Evolutionary conservation across 2,888 invertebrate genomes (phyloP).

Genomic region (Eupithecia insigniata): DNA sequence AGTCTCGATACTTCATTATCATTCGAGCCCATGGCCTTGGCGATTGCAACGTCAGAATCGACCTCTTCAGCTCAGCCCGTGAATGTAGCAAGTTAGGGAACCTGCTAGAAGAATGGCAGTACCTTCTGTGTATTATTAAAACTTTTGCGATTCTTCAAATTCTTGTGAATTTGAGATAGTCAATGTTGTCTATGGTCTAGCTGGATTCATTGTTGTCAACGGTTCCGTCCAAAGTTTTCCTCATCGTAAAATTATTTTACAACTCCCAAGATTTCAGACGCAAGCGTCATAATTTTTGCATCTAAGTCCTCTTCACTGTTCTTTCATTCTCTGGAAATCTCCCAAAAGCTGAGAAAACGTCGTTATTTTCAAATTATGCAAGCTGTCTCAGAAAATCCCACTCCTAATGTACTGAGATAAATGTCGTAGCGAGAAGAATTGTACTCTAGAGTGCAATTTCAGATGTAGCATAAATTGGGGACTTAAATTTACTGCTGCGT

Average conservation of each 20-base stretch:
- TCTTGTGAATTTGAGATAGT: too few relatives aligned
- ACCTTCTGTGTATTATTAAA: too few relatives aligned
- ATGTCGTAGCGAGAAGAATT: constrained; percentile 43
- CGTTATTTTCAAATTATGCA: constrained; percentile 47
- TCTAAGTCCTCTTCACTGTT: neutral
- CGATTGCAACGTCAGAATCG: too few relatives aligned
- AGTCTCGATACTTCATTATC: neutral
- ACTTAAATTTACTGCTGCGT: constrained; percentile 31
- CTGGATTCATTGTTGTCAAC: neutral
- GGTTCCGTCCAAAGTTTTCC: neutral
- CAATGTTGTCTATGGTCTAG: neutral
- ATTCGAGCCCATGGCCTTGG: neutral
- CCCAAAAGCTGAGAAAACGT: constrained; percentile 24
- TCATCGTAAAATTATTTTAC: neutral
- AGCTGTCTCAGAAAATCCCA: constrained; percentile 48
- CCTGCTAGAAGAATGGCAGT: too few relatives aligned
- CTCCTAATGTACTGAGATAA: constrained; percentile 47
- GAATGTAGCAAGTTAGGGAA: too few relatives aligned
- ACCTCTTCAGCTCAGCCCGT: too few relatives aligned
- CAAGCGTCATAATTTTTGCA: neutral
- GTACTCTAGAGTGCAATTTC: constrained; percentile 37
- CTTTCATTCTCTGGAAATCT: constrained; percentile 16
- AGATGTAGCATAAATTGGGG: constrained; percentile 17
- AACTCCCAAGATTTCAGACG: neutral
- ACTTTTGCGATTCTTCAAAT: too few relatives aligned